Conservation (phyloP, 2,113 vertebrate genomes). For the Oreochromis tanganicae region DNA sequence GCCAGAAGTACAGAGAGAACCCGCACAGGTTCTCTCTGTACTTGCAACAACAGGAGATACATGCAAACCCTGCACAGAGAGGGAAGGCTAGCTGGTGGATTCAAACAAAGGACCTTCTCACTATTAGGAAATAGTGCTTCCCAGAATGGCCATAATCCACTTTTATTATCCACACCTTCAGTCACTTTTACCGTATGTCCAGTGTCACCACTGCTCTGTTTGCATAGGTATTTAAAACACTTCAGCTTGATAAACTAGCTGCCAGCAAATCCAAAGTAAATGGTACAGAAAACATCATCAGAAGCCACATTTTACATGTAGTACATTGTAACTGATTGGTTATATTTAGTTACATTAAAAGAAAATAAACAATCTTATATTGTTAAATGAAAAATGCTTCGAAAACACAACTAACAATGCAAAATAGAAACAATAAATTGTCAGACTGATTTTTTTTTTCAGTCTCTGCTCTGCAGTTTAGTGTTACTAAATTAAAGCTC, state of each 20-base stretch:
- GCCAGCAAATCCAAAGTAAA: not conserved
- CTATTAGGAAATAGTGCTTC: not conserved
- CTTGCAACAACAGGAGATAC: not conserved
- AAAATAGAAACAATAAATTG: not conserved
- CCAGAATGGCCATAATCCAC: not conserved
- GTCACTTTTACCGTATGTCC: not conserved
- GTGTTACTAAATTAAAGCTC: constrained; percentile 26
- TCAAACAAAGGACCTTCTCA: not conserved
- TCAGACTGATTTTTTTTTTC: not conserved
- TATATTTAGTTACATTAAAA: not conserved
- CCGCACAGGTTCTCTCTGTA: not conserved
- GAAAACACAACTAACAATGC: not conserved
- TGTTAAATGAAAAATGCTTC: not conserved
- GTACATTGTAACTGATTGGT: not conserved
- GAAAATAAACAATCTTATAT: not conserved
- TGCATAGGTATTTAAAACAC: not conserved
- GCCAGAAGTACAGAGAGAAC: not conserved
- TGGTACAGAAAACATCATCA: not conserved
- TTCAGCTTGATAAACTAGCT: not conserved
- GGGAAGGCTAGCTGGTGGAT: not conserved
- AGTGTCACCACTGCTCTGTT: not conserved
- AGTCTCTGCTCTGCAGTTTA: not conserved
- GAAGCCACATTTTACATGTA: not conserved
- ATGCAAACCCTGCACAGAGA: not conserved
- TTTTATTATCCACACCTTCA: not conserved